These are phyloP conservation scores for Ptyas mucosa DNA, from an alignment of 2,113 vertebrate species.

Conservation along the genomic window DNA sequence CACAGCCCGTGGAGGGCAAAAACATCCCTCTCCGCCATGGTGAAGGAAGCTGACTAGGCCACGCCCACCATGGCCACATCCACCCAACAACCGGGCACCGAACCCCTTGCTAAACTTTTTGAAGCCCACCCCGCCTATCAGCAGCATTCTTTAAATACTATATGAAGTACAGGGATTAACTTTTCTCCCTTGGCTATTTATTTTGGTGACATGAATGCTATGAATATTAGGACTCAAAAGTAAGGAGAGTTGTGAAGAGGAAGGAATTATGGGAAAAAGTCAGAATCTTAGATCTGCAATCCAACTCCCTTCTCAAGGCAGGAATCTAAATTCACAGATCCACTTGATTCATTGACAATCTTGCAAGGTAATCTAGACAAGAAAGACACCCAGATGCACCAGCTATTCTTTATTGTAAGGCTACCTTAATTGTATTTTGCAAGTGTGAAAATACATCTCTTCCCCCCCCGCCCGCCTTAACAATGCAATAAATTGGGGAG, in stretches of 20 bases:
- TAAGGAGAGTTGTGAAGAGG: background rate
- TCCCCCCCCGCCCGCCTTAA: background rate
- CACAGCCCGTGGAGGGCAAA: too few species aligned
- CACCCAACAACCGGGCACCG: too few species aligned
- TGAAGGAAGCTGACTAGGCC: too few species aligned
- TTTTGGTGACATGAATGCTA: background rate
- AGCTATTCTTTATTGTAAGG: too few species aligned
- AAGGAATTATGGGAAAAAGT: background rate
- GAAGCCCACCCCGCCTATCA: background rate
- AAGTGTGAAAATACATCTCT: too few species aligned
- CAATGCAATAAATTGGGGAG: background rate
- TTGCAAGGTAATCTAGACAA: too few species aligned
- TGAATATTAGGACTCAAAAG: background rate
- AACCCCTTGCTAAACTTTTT: too few species aligned
- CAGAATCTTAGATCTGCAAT: background rate
- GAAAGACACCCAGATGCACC: too few species aligned
- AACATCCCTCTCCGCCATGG: too few species aligned
- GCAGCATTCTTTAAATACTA: background rate
- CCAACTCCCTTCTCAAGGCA: background rate
- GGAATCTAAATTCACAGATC: background rate
- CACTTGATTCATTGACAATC: background rate
- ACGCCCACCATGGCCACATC: too few species aligned
- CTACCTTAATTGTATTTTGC: too few species aligned
- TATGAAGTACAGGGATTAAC: background rate
- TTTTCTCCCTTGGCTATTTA: background rate